A percentile compares a stretch with the other conserved stretches of the same genome.
Evolutionary conservation across 2,888 invertebrate species (phyloP).

Genomic region (Lycophotia porphyrea): DNA sequence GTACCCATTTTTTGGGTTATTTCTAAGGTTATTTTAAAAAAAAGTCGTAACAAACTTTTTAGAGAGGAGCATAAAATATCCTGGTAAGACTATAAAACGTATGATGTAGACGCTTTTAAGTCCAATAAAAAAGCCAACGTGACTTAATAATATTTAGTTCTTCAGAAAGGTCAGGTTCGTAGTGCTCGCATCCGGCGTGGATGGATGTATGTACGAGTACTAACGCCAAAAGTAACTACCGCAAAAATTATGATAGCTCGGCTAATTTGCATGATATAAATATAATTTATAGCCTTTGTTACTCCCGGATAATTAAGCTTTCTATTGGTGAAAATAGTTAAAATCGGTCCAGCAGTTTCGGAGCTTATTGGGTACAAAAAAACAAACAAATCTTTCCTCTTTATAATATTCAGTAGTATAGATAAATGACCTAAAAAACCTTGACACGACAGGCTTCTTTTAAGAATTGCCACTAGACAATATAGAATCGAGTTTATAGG

Average conservation of each 20-base stretch:
- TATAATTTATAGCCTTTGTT: too few relatives aligned
- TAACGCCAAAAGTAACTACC: too few relatives aligned
- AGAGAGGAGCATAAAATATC: neutral
- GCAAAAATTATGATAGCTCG: too few relatives aligned
- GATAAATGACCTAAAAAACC: too few relatives aligned
- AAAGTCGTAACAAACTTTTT: slow-evolving; percentile 17
- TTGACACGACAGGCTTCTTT: neutral
- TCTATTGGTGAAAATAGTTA: too few relatives aligned
- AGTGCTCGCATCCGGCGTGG: neutral
- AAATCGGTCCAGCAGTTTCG: too few relatives aligned
- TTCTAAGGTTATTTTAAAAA: neutral
- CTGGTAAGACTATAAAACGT: slow-evolving; percentile 11
- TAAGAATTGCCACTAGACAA: neutral
- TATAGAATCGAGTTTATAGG: slow-evolving; percentile 15
- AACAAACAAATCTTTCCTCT: too few relatives aligned
- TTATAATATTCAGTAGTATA: too few relatives aligned
- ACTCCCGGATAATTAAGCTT: too few relatives aligned
- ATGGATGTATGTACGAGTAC: too few relatives aligned
- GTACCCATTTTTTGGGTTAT: neutral
- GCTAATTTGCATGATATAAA: too few relatives aligned
- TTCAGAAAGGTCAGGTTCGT: neutral
- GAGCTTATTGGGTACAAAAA: too few relatives aligned
- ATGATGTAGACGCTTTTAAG: neutral
- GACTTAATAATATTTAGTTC: neutral
- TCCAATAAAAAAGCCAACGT: neutral